Evolutionary conservation across 2,888 invertebrate species (phyloP).

Genomic region (Hydropsyche betteni): DNA sequence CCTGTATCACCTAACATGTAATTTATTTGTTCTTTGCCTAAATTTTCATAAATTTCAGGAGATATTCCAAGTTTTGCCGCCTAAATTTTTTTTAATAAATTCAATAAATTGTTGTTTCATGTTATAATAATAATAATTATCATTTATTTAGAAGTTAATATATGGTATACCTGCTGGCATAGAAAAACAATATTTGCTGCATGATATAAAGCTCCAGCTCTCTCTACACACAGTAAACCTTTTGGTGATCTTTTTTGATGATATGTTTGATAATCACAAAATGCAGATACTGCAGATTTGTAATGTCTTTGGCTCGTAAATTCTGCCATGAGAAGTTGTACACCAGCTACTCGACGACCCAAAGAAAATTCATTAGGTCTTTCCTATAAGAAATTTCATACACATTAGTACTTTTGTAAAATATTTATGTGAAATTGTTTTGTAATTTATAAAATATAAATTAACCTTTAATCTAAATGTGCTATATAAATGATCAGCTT

Average conservation of each 20-base stretch:
- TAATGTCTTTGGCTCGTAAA: conserved; percentile 60
- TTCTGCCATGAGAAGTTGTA: conserved; percentile 65
- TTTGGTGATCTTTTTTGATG: conserved; percentile 63
- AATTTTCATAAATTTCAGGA: conserved; percentile 58
- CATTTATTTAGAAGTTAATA: not conserved
- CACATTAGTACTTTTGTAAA: not conserved
- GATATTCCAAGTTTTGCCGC: conserved; percentile 58
- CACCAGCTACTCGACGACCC: conserved; percentile 67
- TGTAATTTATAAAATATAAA: not conserved
- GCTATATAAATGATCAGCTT: conserved; percentile 62
- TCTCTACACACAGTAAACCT: conserved; percentile 65
- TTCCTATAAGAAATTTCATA: conserved; percentile 52
- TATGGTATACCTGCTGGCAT: conserved; percentile 61
- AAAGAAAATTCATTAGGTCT: conserved; percentile 65
- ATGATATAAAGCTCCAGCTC: conserved; percentile 65
- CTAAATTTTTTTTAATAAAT: conserved; percentile 52
- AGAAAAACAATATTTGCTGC: conserved; percentile 67
- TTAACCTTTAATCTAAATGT: conserved; percentile 59
- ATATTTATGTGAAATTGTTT: not conserved
- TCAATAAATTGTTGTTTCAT: not conserved
- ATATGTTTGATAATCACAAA: conserved; percentile 64
- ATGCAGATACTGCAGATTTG: conserved; percentile 58
- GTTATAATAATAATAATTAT: not conserved
- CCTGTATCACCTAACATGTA: conserved; percentile 67
- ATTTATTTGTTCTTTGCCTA: conserved; percentile 65